phyloP scores from a whole-genome alignment of 2,113 vertebrate genomes.

The Chaetura pelagica region DNA sequence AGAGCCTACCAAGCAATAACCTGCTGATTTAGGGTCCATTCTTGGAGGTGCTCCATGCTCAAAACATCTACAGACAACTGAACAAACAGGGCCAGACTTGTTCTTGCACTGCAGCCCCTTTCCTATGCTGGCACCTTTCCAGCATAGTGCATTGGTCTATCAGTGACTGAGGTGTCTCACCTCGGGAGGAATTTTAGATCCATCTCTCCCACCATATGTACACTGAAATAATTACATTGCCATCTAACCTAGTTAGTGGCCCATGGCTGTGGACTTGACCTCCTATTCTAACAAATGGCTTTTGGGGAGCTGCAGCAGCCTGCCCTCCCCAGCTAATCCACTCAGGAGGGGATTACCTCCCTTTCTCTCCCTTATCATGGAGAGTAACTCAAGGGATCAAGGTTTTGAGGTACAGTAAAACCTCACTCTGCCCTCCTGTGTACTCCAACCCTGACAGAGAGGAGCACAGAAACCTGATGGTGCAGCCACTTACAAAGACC shows the following conservation, averaged over 20 bases:
- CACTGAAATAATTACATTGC: neutral
- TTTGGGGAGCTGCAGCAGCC: neutral
- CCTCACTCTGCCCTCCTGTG: neutral
- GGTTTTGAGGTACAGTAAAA: neutral
- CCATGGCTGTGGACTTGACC: neutral
- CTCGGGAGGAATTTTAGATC: neutral
- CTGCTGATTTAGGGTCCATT: conserved; percentile 1
- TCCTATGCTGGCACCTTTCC: neutral
- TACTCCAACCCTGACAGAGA: neutral
- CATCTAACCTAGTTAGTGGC: neutral
- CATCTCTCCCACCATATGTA: neutral
- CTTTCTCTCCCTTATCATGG: neutral
- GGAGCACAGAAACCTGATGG: neutral
- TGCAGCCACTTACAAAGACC: neutral
- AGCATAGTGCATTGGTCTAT: neutral
- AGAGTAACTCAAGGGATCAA: neutral
- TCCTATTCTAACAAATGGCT: neutral
- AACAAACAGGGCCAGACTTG: neutral
- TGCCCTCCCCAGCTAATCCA: neutral
- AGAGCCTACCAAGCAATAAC: neutral
- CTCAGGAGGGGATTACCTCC: neutral
- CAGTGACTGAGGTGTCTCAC: too few species aligned
- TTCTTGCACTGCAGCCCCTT: neutral
- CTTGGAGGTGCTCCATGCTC: neutral
- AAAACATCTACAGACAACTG: neutral